These are phyloP conservation scores for Ptilorrhoa leucosticta DNA, from an alignment of 2,113 vertebrate genomes.

Conservation along the genomic window DNA sequence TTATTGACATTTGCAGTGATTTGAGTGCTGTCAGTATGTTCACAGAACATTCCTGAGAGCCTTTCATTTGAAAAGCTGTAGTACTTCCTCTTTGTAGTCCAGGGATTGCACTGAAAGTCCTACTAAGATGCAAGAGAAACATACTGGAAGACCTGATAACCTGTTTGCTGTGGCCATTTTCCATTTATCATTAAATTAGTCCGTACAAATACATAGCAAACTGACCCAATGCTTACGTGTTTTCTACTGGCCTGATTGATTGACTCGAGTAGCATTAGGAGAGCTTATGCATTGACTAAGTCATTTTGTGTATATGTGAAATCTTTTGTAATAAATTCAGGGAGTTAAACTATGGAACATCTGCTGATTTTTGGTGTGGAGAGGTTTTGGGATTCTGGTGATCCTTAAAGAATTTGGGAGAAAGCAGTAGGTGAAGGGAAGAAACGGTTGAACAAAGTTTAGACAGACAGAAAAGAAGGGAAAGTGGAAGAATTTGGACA, in stretches of 20 bases:
- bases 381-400: not conserved
- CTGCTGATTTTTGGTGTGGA: not conserved
- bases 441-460: not conserved
- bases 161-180: not conserved
- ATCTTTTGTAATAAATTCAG: not conserved
- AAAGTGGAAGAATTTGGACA: not conserved
- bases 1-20: not conserved
- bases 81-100: not conserved
- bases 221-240: fast-evolving
- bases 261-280: fast-evolving
- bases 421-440: not conserved
- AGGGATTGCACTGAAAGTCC: not conserved
- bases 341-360: not conserved
- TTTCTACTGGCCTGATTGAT: not conserved
- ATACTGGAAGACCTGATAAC: not conserved
- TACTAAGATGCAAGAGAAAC: not conserved
- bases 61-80: not conserved
- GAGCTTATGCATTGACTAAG: not conserved
- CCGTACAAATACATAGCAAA: not conserved
- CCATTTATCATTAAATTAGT: not conserved
- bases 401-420: not conserved
- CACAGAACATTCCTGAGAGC: not conserved
- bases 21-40: not conserved
- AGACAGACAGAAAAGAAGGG: not conserved
- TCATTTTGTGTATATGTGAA: not conserved